Evolutionary conservation across 2,888 invertebrate species (phyloP).

Genomic region (Pseudolycoriella hygida): DNA sequence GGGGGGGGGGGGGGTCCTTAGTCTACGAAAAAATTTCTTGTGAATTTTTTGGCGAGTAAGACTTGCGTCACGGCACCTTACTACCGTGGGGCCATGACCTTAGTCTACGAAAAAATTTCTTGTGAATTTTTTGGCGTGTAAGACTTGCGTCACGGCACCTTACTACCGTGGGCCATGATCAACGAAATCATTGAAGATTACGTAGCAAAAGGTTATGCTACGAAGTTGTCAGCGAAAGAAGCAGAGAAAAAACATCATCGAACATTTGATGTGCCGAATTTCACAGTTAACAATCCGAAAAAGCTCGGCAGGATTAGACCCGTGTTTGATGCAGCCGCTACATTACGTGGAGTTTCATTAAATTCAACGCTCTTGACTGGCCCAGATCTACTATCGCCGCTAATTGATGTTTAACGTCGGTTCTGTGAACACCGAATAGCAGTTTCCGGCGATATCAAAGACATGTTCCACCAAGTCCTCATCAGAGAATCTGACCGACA

Average conservation of each 20-base stretch:
- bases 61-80: no score
- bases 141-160: no score
- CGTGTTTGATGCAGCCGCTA: slow-evolving; percentile 16
- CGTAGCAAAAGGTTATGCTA: slow-evolving; percentile 7
- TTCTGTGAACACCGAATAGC: slow-evolving; percentile 10
- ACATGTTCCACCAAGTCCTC: slow-evolving; percentile 11
- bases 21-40: no score
- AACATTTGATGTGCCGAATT: slow-evolving; percentile 14
- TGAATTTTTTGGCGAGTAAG: no score
- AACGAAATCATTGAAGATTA: slow-evolving; percentile 7
- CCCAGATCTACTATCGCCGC: slow-evolving; percentile 11
- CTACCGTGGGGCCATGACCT: no score
- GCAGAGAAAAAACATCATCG: slow-evolving; percentile 3
- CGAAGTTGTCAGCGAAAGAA: slow-evolving; percentile 10
- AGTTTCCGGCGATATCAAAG: slow-evolving; percentile 9
- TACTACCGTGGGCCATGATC: no score
- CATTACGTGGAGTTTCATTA: slow-evolving; percentile 10
- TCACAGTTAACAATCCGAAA: slow-evolving; percentile 12
- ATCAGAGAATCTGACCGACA: slow-evolving; percentile 6
- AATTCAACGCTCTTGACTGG: slow-evolving; percentile 12
- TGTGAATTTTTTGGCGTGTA: no score
- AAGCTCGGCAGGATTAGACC: slow-evolving; percentile 14
- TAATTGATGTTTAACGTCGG: slow-evolving; percentile 10
- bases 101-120: no score
- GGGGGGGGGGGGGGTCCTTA: no score